Evolutionary conservation across 2,888 invertebrate species (phyloP).

Genomic region (Melanostoma scalare): DNA sequence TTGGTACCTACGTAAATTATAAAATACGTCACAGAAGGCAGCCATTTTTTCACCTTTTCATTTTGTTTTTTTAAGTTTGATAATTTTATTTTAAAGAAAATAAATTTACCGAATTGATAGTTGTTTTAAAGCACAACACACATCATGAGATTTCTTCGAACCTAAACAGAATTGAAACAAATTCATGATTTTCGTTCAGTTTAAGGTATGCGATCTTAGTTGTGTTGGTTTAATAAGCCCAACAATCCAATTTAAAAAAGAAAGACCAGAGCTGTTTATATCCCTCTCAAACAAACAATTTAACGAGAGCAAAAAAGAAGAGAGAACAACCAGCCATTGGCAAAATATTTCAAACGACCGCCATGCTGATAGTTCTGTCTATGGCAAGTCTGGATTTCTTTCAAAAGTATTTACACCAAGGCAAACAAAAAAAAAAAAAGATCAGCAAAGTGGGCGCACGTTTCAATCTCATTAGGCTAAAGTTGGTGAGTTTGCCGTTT

Average conservation of each 20-base stretch:
- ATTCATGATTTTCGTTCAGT: background rate
- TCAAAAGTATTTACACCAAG: slow-evolving; percentile 31
- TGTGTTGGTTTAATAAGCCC: background rate
- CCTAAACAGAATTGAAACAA: too few species aligned
- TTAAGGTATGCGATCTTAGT: slow-evolving; percentile 19
- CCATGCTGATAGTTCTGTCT: slow-evolving; percentile 61
- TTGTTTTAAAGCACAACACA: too few species aligned
- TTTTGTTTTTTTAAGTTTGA: too few species aligned
- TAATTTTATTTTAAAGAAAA: too few species aligned
- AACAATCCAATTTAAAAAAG: slow-evolving; percentile 9
- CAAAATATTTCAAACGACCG: slow-evolving; percentile 26
- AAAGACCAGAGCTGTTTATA: background rate
- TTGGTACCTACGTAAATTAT: slow-evolving; percentile 4
- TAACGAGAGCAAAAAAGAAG: slow-evolving; percentile 6
- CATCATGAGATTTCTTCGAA: too few species aligned
- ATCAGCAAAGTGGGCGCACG: slow-evolving; percentile 58
- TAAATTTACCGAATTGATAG: too few species aligned
- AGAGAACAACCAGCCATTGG: slow-evolving; percentile 12
- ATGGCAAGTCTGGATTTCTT: slow-evolving; percentile 68
- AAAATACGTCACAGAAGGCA: slow-evolving; percentile 19
- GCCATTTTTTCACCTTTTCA: slow-evolving; percentile 15
- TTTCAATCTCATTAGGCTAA: slow-evolving; percentile 66
- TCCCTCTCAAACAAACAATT: background rate
- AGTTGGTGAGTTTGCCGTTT: slow-evolving; percentile 34
- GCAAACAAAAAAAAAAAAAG: slow-evolving; percentile 10